A percentile compares a stretch with the other conserved stretches of the same genome.
Evolutionary conservation across 64 coral and sea anemone species (phyloP).

Genomic region (Catalaphyllia jardinei): DNA sequence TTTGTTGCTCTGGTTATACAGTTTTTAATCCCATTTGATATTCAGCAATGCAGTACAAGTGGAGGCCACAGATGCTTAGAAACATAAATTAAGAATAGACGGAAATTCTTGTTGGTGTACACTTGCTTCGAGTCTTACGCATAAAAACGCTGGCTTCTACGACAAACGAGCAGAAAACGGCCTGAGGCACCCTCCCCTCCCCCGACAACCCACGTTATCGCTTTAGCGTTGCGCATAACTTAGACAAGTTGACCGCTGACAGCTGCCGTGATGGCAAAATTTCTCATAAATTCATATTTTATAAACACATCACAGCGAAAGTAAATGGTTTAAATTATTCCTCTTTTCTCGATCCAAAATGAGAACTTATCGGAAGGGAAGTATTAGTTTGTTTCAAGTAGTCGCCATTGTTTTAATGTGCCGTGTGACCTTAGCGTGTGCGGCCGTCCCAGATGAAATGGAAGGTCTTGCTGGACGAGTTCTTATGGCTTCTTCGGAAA

Average conservation of each 20-base stretch:
- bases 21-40: too few species aligned
- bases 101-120: too few species aligned
- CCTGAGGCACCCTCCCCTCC: background rate
- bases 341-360: background rate
- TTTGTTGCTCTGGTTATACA: too few species aligned
- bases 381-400: constrained; percentile 12
- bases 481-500: constrained; percentile 44
- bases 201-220: background rate
- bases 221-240: background rate
- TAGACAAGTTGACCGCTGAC: background rate
- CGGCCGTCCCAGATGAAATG: constrained; percentile 55
- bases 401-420: constrained; percentile 47
- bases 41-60: too few species aligned
- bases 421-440: constrained; percentile 35
- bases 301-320: background rate
- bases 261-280: background rate
- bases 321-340: background rate
- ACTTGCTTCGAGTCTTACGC: too few species aligned
- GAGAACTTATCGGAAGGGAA: background rate
- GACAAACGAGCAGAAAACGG: too few species aligned
- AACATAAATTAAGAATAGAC: too few species aligned
- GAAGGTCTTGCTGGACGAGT: constrained; percentile 56
- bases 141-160: too few species aligned
- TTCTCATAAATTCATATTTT: constrained; percentile 10
- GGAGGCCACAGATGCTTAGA: too few species aligned